Conservation (phyloP, 2,113 vertebrate genomes). For the Tyto alba region DNA sequence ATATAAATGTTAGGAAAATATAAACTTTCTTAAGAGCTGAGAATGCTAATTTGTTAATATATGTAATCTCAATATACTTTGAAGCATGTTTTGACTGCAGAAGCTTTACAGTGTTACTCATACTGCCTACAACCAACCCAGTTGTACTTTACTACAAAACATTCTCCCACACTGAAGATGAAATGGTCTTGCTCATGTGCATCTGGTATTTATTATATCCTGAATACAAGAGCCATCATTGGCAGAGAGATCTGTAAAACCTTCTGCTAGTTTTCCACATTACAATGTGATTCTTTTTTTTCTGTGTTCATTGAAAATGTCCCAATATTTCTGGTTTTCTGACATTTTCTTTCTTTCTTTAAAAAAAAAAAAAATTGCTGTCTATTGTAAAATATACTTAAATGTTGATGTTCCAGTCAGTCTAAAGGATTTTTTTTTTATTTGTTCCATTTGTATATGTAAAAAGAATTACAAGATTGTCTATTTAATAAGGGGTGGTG, state of each 20-base stretch:
- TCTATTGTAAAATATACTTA: background rate
- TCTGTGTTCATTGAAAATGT: background rate
- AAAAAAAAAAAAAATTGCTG: too few relatives aligned
- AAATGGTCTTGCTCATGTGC: background rate
- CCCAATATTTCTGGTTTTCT: background rate
- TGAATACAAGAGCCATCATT: background rate
- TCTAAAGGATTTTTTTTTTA: background rate
- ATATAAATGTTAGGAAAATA: background rate
- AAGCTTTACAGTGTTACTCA: background rate
- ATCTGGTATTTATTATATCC: background rate
- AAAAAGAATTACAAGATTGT: background rate
- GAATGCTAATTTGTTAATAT: background rate
- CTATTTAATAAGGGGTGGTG: background rate
- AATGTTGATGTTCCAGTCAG: background rate
- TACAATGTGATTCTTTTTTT: background rate
- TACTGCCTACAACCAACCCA: background rate
- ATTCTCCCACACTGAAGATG: background rate
- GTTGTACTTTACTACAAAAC: background rate
- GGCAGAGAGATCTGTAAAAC: background rate
- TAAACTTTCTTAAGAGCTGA: background rate
- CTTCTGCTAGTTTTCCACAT: background rate
- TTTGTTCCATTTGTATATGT: background rate
- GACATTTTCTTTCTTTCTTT: background rate
- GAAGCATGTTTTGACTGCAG: background rate
- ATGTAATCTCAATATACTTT: background rate